Conservation (phyloP, 2,888 invertebrate species). For the Prosopocoilus inquinatus region DNA sequence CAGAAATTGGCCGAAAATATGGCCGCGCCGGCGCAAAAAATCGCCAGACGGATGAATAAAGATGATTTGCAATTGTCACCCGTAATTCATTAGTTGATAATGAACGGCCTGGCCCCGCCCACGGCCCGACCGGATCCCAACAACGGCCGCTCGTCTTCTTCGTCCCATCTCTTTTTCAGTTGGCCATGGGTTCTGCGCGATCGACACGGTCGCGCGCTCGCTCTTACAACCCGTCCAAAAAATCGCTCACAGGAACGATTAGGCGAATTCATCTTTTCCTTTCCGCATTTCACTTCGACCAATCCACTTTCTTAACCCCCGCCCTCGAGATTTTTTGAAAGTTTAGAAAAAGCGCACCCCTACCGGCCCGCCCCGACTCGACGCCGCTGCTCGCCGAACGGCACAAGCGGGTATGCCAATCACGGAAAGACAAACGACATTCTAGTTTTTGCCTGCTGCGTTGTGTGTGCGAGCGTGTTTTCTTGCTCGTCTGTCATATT, state of each 20-base stretch:
- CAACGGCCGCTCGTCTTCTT: background rate
- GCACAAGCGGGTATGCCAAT: conserved; percentile 26
- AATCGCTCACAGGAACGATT: too few relatives aligned
- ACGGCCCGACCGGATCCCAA: conserved; percentile 19
- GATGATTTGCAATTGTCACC: conserved; percentile 42
- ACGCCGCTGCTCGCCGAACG: conserved; percentile 12
- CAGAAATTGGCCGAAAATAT: conserved; percentile 36
- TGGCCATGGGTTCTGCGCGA: background rate
- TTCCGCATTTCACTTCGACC: too few relatives aligned
- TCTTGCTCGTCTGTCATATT: conserved; percentile 18
- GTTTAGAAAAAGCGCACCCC: too few relatives aligned
- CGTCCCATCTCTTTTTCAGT: background rate
- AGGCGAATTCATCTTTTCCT: too few relatives aligned
- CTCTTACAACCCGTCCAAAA: too few relatives aligned
- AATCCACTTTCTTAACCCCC: too few relatives aligned
- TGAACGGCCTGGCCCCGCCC: conserved; percentile 31
- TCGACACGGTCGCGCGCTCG: background rate
- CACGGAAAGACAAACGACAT: conserved; percentile 33
- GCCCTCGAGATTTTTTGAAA: too few relatives aligned
- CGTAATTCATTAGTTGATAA: conserved; percentile 42
- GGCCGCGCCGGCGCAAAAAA: conserved; percentile 36
- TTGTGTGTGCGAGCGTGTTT: conserved; percentile 7
- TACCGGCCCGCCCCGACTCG: background rate
- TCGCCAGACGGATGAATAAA: conserved; percentile 33
- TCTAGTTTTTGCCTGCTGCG: conserved; percentile 27